Evolutionary conservation across 2,888 invertebrate genomes (phyloP), one percentile per base, ranked within the genome.

Genomic region (Esperia sulphurella): DNA sequence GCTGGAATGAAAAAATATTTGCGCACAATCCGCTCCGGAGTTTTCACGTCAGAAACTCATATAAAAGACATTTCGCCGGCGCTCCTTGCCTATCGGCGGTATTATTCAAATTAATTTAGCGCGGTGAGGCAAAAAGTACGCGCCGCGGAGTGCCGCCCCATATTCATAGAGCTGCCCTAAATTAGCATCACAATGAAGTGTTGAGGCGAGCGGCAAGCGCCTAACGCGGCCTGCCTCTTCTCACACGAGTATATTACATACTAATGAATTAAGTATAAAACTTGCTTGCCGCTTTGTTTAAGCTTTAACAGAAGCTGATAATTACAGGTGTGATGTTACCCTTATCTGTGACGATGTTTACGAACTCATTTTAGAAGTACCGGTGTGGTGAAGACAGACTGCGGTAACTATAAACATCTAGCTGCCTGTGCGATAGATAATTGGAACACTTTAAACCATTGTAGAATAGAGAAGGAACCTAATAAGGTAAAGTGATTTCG

Each of bases 111-210:
- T 86, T 85, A 85, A 87, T 86, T 83, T 87, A 83, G 78, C 79
- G 78, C 79, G 77, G 74, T 75, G 81, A 81, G 79, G 83, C 79
- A 86, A 88, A 88, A 87, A 89, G 80, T 85, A 83, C 73, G 79
- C 79, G 83, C 76, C 74, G 72, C 65, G 75, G 69, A 72, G 70
- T 64, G 63, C 73, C 78, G 66, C 79, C 83, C 78, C 85, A 83
- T 86, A 85, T 88, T 87, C 87, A 87, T 84, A 83, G 83, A 77
- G 80, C 77, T 78, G 81, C 77, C 84, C 82, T 75, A 80, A 84
- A 88, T 88, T 89, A 87, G 85, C 88, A 88, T 88, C 79, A 87
- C 86, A 88, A 89, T 86, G 85, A 88, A 85, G 83, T 83, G 85
- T 82, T 73, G 65, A 78, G 75, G 77, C 74, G 76, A 75, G 77